These are phyloP conservation scores for Magallana gigas DNA, from an alignment of 1,140 invertebrate species.

Conservation along the genomic window DNA sequence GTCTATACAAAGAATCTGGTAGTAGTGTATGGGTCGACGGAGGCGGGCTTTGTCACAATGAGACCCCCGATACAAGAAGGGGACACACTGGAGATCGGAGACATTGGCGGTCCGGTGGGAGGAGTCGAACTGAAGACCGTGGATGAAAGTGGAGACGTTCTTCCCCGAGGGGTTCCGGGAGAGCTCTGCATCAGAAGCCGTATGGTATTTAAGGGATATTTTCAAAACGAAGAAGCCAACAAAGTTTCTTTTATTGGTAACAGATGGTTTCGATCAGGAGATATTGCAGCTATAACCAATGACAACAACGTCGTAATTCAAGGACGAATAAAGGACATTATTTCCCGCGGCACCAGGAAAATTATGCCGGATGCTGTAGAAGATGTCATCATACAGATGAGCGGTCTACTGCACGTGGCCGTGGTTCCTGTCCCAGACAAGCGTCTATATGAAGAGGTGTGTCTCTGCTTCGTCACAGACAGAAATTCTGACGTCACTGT, in stretches of 20 bases:
- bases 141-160: constrained; percentile 44
- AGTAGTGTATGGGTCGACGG: constrained; percentile 50
- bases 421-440: constrained; percentile 44
- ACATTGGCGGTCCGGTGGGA: constrained; percentile 23
- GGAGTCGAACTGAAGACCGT: constrained; percentile 56
- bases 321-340: constrained; percentile 56
- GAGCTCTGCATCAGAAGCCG: constrained; percentile 48
- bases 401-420: background rate
- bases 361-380: constrained; percentile 44
- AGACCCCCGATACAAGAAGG: background rate
- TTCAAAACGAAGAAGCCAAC: constrained; percentile 50
- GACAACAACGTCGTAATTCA: constrained; percentile 51
- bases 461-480: constrained; percentile 25
- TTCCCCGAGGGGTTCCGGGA: constrained; percentile 39
- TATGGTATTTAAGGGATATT: constrained; percentile 49
- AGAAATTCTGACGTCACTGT: background rate
- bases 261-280: constrained; percentile 61
- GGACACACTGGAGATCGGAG: constrained; percentile 27
- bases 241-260: constrained; percentile 41
- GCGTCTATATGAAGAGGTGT: constrained; percentile 45
- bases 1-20: constrained; percentile 17
- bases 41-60: background rate
- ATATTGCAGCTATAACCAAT: constrained; percentile 47
- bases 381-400: constrained; percentile 27
- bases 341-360: constrained; percentile 46